These are phyloP conservation scores for Phalacrocorax carbo DNA, from an alignment of 2,113 vertebrate species.

Conservation along the genomic window DNA sequence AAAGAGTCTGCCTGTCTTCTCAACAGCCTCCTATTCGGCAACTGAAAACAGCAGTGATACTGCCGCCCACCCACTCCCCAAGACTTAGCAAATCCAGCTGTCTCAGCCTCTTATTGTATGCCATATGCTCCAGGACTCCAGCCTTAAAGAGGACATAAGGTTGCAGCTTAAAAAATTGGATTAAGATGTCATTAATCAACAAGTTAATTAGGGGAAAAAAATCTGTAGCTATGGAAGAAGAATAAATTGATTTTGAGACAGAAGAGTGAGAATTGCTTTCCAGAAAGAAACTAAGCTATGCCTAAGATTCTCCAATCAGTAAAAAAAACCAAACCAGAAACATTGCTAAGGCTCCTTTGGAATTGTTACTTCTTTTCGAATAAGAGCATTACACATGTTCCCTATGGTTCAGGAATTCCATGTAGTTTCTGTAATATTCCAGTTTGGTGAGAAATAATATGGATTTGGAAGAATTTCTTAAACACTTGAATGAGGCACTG, in stretches of 20 bases:
- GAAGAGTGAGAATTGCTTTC: background rate
- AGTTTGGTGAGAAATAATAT: background rate
- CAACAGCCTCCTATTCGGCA: background rate
- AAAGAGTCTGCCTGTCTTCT: background rate
- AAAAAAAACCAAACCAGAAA: background rate
- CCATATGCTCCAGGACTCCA: background rate
- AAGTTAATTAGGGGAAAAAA: background rate
- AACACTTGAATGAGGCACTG: background rate
- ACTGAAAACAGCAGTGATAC: background rate
- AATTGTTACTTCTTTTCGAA: background rate
- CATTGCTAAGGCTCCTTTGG: background rate
- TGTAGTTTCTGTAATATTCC: background rate
- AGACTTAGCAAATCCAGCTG: background rate
- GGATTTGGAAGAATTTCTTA: background rate
- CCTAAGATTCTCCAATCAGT: background rate
- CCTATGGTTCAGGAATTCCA: background rate
- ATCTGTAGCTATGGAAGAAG: background rate
- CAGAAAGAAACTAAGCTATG: background rate
- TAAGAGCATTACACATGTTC: background rate
- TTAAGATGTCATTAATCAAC: background rate
- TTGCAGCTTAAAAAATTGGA: background rate
- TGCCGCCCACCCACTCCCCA: fast-evolving
- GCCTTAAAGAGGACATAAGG: background rate
- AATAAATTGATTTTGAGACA: background rate
- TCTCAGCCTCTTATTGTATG: background rate